Conservation (phyloP, 1,140 invertebrate species). For the Drepana arcuata region DNA sequence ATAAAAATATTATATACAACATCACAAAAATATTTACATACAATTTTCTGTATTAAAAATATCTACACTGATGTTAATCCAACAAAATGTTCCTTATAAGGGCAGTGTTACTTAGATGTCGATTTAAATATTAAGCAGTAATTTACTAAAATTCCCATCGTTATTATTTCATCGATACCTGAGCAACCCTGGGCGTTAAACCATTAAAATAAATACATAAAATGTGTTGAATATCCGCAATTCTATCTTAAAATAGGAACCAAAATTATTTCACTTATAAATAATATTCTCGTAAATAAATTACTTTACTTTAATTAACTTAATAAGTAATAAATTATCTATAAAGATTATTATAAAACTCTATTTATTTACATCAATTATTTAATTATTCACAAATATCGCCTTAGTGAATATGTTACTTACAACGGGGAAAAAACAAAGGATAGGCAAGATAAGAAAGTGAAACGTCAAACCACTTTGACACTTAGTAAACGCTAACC, state of each 20-base stretch:
- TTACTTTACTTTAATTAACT: conserved; percentile 58
- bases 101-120: not conserved
- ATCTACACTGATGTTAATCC: not conserved
- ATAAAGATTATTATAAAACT: conserved; percentile 36
- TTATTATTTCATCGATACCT: not conserved
- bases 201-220: not conserved
- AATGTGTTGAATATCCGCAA: conserved; percentile 1
- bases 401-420: conserved; percentile 12
- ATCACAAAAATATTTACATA: not conserved
- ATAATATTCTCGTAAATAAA: conserved; percentile 26
- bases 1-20: not conserved
- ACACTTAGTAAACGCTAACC: no score
- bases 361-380: conserved; percentile 11
- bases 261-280: conserved; percentile 44
- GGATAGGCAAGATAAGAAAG: no score
- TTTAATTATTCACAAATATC: conserved; percentile 29
- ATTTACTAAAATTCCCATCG: not conserved
- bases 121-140: not conserved
- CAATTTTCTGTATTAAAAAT: not conserved
- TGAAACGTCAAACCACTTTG: no score
- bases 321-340: conserved; percentile 36
- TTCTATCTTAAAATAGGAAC: conserved; percentile 66
- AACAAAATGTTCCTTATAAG: not conserved
- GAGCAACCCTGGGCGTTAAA: not conserved
- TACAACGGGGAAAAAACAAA: no score